Percentiles rank a stretch among this genome's conserved stretches.
phyloP scores from a whole-genome alignment of 2,888 invertebrate genomes.

The Eupithecia subumbrata region DNA sequence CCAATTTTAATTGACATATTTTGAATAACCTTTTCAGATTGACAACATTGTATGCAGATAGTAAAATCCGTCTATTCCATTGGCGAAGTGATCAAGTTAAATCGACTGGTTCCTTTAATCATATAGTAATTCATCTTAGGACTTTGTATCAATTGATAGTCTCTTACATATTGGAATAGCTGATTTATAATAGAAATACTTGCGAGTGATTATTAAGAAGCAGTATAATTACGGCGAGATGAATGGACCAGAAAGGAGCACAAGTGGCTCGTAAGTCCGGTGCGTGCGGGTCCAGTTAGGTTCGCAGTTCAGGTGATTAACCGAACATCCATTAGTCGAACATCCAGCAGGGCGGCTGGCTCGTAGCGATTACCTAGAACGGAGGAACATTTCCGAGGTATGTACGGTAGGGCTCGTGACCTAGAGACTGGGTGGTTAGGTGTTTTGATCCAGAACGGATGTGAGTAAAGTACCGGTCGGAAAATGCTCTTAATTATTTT shows the following conservation, averaged over 20 bases:
- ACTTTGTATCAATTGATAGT: not conserved
- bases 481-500: not conserved
- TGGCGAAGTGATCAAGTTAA: not conserved
- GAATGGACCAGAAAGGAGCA: slow-evolving; percentile 10
- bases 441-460: not conserved
- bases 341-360: not conserved
- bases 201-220: not conserved
- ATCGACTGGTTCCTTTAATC: not conserved
- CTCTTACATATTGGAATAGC: not conserved
- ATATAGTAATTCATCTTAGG: not conserved
- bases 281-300: slow-evolving; percentile 21
- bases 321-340: not conserved
- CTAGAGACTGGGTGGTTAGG: not conserved
- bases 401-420: not conserved
- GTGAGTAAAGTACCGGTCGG: not conserved
- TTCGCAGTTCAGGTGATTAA: slow-evolving; percentile 23
- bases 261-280: slow-evolving; percentile 15
- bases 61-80: not conserved
- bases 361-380: not conserved
- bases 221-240: not conserved
- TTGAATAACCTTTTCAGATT: not conserved
- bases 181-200: slow-evolving; percentile 4
- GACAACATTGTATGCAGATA: not conserved
- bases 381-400: not conserved
- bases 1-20: not conserved